Percentiles rank a stretch among this genome's conserved stretches.
These are phyloP conservation scores for Perdita meconis DNA, from an alignment of 2,888 invertebrate species.

Conservation along the genomic window DNA sequence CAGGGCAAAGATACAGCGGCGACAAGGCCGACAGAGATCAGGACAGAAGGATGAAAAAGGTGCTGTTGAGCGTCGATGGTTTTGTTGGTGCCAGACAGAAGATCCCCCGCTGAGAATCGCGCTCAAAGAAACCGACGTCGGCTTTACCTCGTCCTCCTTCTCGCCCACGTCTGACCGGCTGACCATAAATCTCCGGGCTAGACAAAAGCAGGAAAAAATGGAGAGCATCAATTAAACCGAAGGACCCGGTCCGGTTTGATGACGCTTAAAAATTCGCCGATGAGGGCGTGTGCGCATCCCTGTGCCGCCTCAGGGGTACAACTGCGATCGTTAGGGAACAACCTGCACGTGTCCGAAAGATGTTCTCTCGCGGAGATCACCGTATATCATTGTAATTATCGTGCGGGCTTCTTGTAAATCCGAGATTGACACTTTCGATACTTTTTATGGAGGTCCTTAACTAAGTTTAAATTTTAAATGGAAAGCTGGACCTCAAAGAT, in stretches of 20 bases:
- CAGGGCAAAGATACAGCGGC: constrained; percentile 7
- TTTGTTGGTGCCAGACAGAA: constrained; percentile 66
- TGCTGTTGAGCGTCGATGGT: constrained; percentile 52
- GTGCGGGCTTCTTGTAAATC: constrained; percentile 4
- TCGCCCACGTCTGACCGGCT: constrained; percentile 59
- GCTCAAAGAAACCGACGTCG: constrained; percentile 76
- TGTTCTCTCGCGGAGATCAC: constrained; percentile 47
- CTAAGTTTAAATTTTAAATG: background rate
- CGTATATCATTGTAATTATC: constrained; percentile 55
- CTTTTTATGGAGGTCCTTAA: background rate
- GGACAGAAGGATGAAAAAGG: constrained; percentile 52
- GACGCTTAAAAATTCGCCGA: constrained; percentile 71
- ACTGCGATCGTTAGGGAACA: constrained; percentile 53
- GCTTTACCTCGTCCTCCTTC: constrained; percentile 40
- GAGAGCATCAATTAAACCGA: constrained; percentile 77
- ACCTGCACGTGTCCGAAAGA: constrained; percentile 66
- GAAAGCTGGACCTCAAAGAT: background rate
- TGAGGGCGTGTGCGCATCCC: constrained; percentile 49
- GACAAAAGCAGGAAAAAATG: constrained; percentile 79
- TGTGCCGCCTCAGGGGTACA: constrained; percentile 44
- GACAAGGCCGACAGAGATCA: constrained; percentile 50
- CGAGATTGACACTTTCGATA: constrained; percentile 30
- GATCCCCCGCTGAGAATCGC: constrained; percentile 74
- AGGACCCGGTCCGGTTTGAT: constrained; percentile 53
- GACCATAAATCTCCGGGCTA: constrained; percentile 79